Percentiles rank a stretch among this genome's conserved stretches.
Conservation (phyloP, 2,113 vertebrate species). For the Peromyscus leucopus region DNA sequence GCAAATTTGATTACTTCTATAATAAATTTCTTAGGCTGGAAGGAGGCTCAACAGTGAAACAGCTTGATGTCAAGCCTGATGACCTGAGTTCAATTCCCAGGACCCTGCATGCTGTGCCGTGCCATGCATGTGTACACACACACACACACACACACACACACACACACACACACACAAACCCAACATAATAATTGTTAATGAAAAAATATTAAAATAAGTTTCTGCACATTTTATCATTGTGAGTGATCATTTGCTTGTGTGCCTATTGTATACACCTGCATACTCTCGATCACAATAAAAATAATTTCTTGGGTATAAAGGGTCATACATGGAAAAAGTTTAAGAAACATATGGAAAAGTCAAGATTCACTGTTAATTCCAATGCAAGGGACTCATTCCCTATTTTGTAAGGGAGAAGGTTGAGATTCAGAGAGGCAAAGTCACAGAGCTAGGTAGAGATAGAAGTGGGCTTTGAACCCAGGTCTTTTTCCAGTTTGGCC, state of each 20-base stretch:
- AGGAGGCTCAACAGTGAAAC: not conserved
- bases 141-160: not conserved
- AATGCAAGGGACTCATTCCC: not conserved
- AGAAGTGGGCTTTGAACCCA: not conserved
- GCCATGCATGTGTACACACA: too few species aligned
- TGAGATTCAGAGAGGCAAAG: not conserved
- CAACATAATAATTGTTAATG: not conserved
- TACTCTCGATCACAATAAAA: not conserved
- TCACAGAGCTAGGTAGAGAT: not conserved
- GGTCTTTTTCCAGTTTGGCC: not conserved
- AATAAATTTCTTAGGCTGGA: not conserved
- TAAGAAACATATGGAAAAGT: not conserved
- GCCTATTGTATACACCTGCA: not conserved
- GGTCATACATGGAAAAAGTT: not conserved
- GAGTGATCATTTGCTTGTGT: not conserved
- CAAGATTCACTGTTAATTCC: not conserved
- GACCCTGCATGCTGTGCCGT: not conserved
- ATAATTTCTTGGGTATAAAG: too few species aligned
- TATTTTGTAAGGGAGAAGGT: not conserved
- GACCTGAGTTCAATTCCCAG: not conserved
- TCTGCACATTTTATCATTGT: not conserved
- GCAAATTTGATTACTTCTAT: not conserved
- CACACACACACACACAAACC: not conserved
- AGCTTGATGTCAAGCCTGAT: not conserved
- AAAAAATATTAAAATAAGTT: not conserved